phyloP scores from a whole-genome alignment of 1,140 invertebrate genomes.

The Halictus rubicundus region DNA sequence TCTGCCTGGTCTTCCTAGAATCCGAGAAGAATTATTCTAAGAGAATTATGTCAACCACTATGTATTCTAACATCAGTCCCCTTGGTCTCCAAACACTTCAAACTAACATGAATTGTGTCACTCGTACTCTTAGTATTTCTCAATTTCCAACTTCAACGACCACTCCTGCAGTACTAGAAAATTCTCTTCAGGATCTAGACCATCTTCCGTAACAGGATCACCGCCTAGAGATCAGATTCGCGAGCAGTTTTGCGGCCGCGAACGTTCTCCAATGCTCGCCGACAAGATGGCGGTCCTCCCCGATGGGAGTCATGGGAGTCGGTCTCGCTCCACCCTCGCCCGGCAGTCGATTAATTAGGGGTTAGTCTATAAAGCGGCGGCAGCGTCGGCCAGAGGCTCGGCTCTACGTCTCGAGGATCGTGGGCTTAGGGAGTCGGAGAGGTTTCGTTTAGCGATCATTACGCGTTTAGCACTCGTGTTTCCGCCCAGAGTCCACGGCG shows the following conservation, averaged over 20 bases:
- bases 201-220: too few relatives aligned
- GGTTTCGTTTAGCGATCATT: slow-evolving; percentile 76
- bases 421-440: slow-evolving; percentile 42
- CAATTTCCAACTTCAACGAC: too few relatives aligned
- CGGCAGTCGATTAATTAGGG: slow-evolving; percentile 39
- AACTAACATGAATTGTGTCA: too few relatives aligned
- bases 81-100: too few relatives aligned
- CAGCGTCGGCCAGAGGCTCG: slow-evolving; percentile 8
- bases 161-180: too few relatives aligned
- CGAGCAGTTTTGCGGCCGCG: background rate
- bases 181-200: too few relatives aligned
- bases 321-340: slow-evolving; percentile 29
- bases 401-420: background rate
- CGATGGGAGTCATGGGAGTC: background rate
- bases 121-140: too few relatives aligned
- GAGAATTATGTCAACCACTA: too few relatives aligned
- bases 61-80: too few relatives aligned
- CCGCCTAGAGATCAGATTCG: too few relatives aligned
- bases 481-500: slow-evolving; percentile 68
- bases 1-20: too few relatives aligned
- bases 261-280: background rate
- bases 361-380: slow-evolving; percentile 9
- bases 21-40: too few relatives aligned
- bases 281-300: slow-evolving; percentile 30
- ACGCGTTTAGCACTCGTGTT: slow-evolving; percentile 77